Base-by-base conservation (phyloP, 2,888 invertebrate genomes). In the Apomyelois bistriatella region DNA sequence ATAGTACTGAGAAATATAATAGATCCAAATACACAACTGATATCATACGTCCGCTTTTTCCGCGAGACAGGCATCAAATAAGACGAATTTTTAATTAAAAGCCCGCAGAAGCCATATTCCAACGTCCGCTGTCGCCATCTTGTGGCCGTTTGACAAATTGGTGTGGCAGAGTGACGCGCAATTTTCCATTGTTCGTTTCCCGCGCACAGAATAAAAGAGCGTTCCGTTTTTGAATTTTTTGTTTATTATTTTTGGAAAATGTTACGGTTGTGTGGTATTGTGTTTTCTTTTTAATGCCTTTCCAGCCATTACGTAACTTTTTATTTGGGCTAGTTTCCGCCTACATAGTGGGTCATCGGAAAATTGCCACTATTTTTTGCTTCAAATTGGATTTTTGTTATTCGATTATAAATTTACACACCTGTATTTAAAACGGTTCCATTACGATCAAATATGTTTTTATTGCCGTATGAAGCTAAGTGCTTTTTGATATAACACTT, bases 121-220 rank as follows among this genome's bases (percentile, higher is more conserved):
- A 65, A 72, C 74, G 75, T 83, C 83, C 82, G 80, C 68, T 66
- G 74, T 72, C 81, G 87, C 88, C 90, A 88, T 89, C 87, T 88
- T 86, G 85, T 78, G 76, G 75, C 76, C 85, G 85, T 87, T 90
- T 90, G 89, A 90, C 89, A 90, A 90, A 90, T 90, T 89, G 90
- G 85, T 86, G 85, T 81, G 85, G 79, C 76, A 82, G 86, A 86
- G 87, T 90, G 90, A 90, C 90, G 89, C 88, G 89, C 88, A 89
- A 89, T 89, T 89, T 89, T 87, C 85, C 76, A 87, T 89, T 89
- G 89, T 90, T 86, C 87, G 84, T 82, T 81, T 85, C 82, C 79
- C 80, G 79, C 79, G 78, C 87, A 81, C 85, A 84, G 84, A 88
- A 90, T 90, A 89, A 90, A 88, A 90, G 88, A 83, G 82, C 71